Evolutionary conservation across 2,113 vertebrate genomes (phyloP).

Genomic region (Madoqua kirkii): DNA sequence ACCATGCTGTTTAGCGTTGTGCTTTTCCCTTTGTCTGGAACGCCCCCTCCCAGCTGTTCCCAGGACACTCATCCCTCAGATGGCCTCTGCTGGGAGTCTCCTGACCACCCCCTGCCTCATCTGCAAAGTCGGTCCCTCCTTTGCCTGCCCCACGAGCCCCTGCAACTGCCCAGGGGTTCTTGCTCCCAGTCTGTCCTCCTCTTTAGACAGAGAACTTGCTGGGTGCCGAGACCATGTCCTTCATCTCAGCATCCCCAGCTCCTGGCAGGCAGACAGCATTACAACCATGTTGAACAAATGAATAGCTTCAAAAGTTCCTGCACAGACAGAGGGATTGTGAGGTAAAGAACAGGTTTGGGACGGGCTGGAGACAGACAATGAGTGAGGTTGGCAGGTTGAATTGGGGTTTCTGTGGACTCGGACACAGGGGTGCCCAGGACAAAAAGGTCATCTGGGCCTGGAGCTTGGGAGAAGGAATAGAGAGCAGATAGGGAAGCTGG

Average conservation of each 20-base stretch:
- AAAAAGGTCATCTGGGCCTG: neutral
- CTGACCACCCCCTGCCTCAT: neutral
- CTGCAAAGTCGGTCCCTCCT: neutral
- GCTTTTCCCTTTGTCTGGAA: neutral
- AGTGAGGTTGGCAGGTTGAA: neutral
- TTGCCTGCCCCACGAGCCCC: neutral
- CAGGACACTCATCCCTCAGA: neutral
- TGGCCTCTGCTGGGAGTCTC: neutral
- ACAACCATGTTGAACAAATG: neutral
- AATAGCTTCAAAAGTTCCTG: neutral
- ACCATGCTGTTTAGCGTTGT: accelerated
- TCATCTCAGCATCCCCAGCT: neutral
- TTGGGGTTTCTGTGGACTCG: neutral
- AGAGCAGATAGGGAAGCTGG: neutral
- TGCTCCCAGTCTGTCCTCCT: neutral
- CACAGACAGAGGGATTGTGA: neutral
- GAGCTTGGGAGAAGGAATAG: neutral
- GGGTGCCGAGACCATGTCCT: neutral
- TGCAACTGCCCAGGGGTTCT: neutral
- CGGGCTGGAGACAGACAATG: neutral
- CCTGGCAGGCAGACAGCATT: neutral
- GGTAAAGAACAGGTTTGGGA: neutral
- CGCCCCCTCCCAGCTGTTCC: neutral
- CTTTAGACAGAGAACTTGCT: neutral
- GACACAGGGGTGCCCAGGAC: neutral